phyloP scores from a whole-genome alignment of 2,888 invertebrate genomes.

The Drosophila meridionalis region DNA sequence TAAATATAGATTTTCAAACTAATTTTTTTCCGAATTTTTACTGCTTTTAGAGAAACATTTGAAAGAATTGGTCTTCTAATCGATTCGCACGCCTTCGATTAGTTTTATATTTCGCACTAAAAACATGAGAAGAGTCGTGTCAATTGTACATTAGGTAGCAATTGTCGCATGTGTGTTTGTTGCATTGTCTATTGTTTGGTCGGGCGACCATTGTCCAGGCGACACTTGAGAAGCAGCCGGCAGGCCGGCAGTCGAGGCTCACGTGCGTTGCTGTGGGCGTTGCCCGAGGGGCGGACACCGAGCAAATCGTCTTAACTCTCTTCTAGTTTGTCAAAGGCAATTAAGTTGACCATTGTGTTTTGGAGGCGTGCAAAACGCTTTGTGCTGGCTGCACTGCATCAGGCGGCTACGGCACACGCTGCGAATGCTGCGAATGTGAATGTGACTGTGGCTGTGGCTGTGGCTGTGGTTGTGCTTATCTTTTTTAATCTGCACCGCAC shows the following conservation, averaged over 20 bases:
- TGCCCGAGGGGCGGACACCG: slow-evolving; percentile 54
- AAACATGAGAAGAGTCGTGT: not conserved
- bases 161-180: slow-evolving; percentile 63
- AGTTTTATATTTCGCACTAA: slow-evolving; percentile 6
- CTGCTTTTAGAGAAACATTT: not conserved
- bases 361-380: slow-evolving; percentile 67
- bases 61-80: not conserved
- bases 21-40: not conserved
- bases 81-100: slow-evolving; percentile 12
- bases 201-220: slow-evolving; percentile 43
- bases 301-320: slow-evolving; percentile 57
- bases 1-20: not conserved
- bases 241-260: slow-evolving; percentile 16
- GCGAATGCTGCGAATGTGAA: slow-evolving; percentile 19
- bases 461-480: slow-evolving; percentile 15
- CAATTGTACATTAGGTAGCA: slow-evolving; percentile 36
- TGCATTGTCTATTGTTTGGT: slow-evolving; percentile 21
- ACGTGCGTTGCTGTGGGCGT: slow-evolving; percentile 55
- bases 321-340: slow-evolving; percentile 70
- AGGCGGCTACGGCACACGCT: slow-evolving; percentile 16
- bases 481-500: slow-evolving; percentile 8
- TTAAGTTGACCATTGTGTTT: slow-evolving; percentile 57
- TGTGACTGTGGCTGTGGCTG: slow-evolving; percentile 2
- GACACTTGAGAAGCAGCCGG: slow-evolving; percentile 44
- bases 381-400: not conserved